phyloP scores from a whole-genome alignment of 2,888 invertebrate species.

The Tiliacea aurago region DNA sequence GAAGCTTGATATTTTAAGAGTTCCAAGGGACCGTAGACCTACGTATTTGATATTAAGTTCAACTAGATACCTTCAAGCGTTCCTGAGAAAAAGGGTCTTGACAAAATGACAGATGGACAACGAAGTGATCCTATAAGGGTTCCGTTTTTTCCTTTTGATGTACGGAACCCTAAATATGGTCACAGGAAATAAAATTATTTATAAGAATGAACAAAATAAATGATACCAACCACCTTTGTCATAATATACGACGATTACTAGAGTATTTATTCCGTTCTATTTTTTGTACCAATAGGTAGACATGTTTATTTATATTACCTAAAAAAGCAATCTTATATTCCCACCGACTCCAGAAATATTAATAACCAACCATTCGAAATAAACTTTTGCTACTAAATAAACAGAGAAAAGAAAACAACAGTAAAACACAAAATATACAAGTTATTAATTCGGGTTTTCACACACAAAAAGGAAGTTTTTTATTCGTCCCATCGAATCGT shows the following conservation, averaged over 20 bases:
- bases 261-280: background rate
- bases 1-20: too few species aligned
- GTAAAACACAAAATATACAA: slow-evolving; percentile 38
- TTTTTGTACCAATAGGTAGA: too few species aligned
- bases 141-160: too few species aligned
- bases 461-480: slow-evolving; percentile 50
- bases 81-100: too few species aligned
- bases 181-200: too few species aligned
- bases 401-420: slow-evolving; percentile 2
- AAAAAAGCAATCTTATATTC: background rate
- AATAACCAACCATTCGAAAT: slow-evolving; percentile 13
- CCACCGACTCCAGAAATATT: background rate
- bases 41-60: too few species aligned
- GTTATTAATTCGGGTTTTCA: slow-evolving; percentile 52
- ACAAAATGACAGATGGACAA: too few species aligned
- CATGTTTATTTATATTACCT: background rate
- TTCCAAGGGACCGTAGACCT: too few species aligned
- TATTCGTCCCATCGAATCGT: slow-evolving; percentile 73
- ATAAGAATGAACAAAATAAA: background rate
- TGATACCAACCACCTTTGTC: background rate
- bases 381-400: slow-evolving; percentile 11
- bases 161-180: too few species aligned
- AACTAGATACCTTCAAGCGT: too few species aligned
- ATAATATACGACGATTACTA: background rate
- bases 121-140: too few species aligned